Conservation (phyloP, 2,797 vertebrate genomes). For the Scarus forsteni region DNA sequence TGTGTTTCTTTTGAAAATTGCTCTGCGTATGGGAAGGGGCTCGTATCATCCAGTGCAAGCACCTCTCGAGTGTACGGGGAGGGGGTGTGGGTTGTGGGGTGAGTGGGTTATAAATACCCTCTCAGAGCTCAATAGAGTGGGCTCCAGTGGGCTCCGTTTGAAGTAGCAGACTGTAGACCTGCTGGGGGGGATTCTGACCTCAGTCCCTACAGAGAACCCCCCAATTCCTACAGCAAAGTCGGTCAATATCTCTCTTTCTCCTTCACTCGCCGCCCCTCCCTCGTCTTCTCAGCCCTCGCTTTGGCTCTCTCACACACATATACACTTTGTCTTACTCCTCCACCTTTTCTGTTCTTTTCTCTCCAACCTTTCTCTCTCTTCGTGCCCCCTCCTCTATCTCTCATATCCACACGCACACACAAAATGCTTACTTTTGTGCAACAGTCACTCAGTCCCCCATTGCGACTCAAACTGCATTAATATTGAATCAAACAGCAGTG, state of each 20-base stretch:
- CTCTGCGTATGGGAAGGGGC: slow-evolving; percentile 68
- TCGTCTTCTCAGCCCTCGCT: slow-evolving; percentile 58
- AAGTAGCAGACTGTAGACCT: slow-evolving; percentile 87
- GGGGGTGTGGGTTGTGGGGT: slow-evolving; percentile 30
- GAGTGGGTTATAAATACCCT: slow-evolving; percentile 85
- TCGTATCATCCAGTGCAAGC: slow-evolving; percentile 65
- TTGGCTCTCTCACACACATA: slow-evolving; percentile 48
- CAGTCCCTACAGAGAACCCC: slow-evolving; percentile 82
- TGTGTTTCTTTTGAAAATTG: slow-evolving; percentile 79
- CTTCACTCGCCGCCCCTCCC: slow-evolving; percentile 66
- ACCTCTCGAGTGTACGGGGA: slow-evolving; percentile 72
- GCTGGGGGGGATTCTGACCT: slow-evolving; percentile 86
- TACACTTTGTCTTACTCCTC: slow-evolving; percentile 49
- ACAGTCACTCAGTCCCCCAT: slow-evolving; percentile 85
- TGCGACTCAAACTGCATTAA: slow-evolving; percentile 88
- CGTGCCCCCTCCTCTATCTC: slow-evolving; percentile 54
- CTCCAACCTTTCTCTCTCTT: slow-evolving; percentile 44
- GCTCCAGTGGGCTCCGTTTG: slow-evolving; percentile 85
- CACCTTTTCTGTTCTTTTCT: slow-evolving; percentile 63
- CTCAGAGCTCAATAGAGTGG: slow-evolving; percentile 82
- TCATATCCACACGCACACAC: slow-evolving; percentile 61
- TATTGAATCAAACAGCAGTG: slow-evolving; percentile 89
- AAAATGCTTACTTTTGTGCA: slow-evolving; percentile 84
- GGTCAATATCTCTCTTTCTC: slow-evolving; percentile 84
- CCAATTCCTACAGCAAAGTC: slow-evolving; percentile 84